phyloP scores from a whole-genome alignment of 2,888 invertebrate genomes.

The Ariolimax columbianus region DNA sequence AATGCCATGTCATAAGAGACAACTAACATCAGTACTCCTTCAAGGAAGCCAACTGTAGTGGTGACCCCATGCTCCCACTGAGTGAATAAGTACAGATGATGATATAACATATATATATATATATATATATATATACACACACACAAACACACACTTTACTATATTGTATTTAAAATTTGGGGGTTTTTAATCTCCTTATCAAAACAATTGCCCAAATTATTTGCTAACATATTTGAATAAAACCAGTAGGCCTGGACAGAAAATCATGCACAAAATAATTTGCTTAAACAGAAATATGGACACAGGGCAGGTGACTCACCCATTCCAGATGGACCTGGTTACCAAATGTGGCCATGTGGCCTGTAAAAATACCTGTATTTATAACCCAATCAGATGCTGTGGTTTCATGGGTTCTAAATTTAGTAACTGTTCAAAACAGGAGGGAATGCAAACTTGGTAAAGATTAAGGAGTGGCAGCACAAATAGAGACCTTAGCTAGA shows the following conservation, averaged over 20 bases:
- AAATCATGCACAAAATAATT: neutral
- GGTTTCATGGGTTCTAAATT: constrained; percentile 36
- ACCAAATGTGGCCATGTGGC: neutral
- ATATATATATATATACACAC: no score
- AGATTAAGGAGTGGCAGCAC: constrained; percentile 29
- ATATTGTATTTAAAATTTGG: no score
- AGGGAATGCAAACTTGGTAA: neutral
- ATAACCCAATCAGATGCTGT: neutral
- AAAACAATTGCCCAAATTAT: neutral
- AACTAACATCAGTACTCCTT: no score
- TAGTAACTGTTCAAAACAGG: neutral
- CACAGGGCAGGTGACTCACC: neutral
- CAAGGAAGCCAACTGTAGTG: no score
- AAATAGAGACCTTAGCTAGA: neutral
- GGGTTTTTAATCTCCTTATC: no score
- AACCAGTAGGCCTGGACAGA: neutral
- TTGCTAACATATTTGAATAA: neutral
- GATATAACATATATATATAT: no score
- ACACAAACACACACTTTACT: no score
- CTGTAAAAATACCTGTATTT: neutral
- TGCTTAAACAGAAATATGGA: neutral
- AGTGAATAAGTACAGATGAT: no score
- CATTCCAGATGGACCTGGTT: neutral
- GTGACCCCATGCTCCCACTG: no score
- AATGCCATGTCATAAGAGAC: no score